Percentiles rank a stretch among this genome's conserved stretches.
phyloP scores from a whole-genome alignment of 2,888 invertebrate genomes.

The Ypsolopha sequella region DNA sequence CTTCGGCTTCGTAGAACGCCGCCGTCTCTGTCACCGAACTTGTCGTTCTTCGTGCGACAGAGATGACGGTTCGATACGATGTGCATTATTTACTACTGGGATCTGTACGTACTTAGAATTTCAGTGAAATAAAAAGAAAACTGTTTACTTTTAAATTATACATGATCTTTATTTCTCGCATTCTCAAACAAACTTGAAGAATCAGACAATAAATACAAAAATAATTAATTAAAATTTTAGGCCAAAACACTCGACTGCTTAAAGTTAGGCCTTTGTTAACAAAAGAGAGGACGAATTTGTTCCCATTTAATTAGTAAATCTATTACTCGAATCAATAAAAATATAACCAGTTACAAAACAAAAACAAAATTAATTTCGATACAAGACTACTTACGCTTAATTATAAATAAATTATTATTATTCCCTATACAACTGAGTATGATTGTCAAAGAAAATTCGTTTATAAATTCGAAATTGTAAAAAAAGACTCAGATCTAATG shows the following conservation, averaged over 20 bases:
- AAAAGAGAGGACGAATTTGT: not conserved
- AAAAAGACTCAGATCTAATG: not conserved
- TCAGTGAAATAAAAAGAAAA: constrained; percentile 4
- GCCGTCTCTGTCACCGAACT: too few relatives aligned
- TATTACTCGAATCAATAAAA: not conserved
- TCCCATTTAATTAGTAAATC: constrained; percentile 1
- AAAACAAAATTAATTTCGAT: not conserved
- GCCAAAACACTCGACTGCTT: constrained; percentile 1
- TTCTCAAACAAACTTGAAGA: constrained; percentile 38
- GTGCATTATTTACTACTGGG: too few relatives aligned
- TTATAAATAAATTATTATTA: not conserved
- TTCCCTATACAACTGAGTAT: not conserved
- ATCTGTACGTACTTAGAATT: too few relatives aligned
- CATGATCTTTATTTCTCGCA: constrained; percentile 54
- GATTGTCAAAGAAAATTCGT: constrained; percentile 19
- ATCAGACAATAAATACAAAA: constrained; percentile 16
- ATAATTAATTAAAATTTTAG: constrained; percentile 2
- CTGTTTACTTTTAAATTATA: constrained; percentile 31
- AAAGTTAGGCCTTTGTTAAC: constrained; percentile 15
- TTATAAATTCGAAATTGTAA: not conserved
- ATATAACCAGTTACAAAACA: not conserved
- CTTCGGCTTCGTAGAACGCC: too few relatives aligned
- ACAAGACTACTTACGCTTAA: not conserved
- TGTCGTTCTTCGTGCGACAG: too few relatives aligned
- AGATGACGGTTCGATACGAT: too few relatives aligned